phyloP scores from a whole-genome alignment of 1,140 invertebrate genomes.

The Brachionus rotundiformis region DNA sequence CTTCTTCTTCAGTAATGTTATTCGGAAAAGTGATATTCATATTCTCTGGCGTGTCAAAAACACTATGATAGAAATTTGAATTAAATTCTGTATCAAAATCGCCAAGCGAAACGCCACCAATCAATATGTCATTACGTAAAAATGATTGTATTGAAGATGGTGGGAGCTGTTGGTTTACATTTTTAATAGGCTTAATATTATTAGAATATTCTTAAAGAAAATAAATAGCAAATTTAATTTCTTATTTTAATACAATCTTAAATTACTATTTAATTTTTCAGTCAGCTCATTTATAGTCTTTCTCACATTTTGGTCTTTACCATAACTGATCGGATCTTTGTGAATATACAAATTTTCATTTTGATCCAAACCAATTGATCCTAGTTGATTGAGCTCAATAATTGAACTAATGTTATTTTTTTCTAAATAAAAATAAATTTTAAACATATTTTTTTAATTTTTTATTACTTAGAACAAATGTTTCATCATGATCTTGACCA shows the following conservation, averaged over 20 bases:
- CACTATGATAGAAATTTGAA: conserved; percentile 32
- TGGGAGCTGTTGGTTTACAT: conserved; percentile 35
- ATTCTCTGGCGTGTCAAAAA: conserved; percentile 35
- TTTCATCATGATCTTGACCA: background rate
- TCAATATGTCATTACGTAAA: background rate
- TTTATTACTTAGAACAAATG: conserved; percentile 25
- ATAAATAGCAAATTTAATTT: background rate
- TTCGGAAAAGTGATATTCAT: conserved; percentile 46
- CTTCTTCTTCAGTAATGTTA: conserved; percentile 1
- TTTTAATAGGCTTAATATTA: background rate
- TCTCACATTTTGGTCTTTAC: background rate
- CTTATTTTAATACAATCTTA: background rate
- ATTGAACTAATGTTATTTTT: conserved; percentile 32
- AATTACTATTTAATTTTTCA: conserved; percentile 26
- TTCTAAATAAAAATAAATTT: conserved; percentile 2
- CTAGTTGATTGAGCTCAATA: conserved; percentile 41
- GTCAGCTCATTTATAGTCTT: background rate
- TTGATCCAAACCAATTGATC: conserved; percentile 5
- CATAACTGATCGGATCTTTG: conserved; percentile 37
- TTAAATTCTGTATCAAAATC: conserved; percentile 8
- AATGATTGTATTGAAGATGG: conserved; percentile 47
- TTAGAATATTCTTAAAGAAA: conserved; percentile 33
- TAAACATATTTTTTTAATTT: background rate
- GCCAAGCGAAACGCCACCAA: background rate
- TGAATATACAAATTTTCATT: conserved; percentile 17